These are phyloP conservation scores for Pristiophorus japonicus DNA, from an alignment of 2,113 vertebrate genomes.

Conservation along the genomic window DNA sequence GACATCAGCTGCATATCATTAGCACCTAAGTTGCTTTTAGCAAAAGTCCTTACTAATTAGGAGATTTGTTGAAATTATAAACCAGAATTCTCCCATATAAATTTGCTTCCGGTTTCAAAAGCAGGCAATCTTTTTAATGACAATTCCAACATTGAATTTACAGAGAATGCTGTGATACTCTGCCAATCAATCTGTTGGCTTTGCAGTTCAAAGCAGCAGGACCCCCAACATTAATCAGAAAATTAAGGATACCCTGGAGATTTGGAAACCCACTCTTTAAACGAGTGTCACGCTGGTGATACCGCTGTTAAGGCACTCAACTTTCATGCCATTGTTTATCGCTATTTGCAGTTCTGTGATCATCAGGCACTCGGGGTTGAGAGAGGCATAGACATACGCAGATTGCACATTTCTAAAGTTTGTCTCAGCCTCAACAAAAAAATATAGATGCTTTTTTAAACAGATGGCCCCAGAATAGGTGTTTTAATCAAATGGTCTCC, in stretches of 20 bases:
- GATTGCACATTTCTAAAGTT: no score
- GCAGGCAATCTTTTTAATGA: neutral
- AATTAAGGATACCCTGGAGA: neutral
- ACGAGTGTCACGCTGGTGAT: neutral
- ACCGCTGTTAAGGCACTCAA: neutral
- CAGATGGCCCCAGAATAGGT: no score
- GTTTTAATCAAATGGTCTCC: no score
- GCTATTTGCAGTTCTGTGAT: neutral
- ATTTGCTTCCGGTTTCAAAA: neutral
- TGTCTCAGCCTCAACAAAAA: no score
- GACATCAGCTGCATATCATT: neutral
- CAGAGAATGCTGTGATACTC: neutral
- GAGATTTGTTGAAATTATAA: neutral
- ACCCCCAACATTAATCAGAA: neutral
- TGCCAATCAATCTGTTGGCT: neutral
- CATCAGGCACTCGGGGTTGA: neutral
- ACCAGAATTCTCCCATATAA: neutral
- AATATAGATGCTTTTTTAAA: no score
- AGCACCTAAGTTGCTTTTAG: neutral
- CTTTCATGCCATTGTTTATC: neutral
- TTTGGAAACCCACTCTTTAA: neutral
- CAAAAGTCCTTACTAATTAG: neutral
- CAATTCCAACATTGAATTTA: neutral
- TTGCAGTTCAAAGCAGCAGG: neutral
- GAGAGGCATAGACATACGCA: neutral